Evolutionary conservation across 2,888 invertebrate species (phyloP).

Genomic region (Pristionchus arcanus): DNA sequence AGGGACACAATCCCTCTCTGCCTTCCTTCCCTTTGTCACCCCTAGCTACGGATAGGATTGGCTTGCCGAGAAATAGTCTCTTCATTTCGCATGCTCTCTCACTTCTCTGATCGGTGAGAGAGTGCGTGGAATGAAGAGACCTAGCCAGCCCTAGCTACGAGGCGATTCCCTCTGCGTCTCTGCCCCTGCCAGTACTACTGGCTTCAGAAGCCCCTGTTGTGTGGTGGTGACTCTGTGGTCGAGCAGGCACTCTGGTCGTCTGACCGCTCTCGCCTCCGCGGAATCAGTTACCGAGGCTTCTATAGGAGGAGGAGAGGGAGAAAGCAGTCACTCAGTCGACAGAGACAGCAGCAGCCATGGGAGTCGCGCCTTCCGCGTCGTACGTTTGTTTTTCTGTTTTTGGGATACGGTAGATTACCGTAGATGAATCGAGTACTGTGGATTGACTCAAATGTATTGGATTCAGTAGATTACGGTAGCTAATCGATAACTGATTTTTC

Average conservation of each 20-base stretch:
- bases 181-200: not conserved
- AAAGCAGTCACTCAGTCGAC: not conserved
- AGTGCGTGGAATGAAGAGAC: too few relatives aligned
- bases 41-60: constrained; percentile 20
- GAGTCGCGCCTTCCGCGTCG: constrained; percentile 14
- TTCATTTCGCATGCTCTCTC: too few relatives aligned
- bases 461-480: not conserved
- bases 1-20: not conserved
- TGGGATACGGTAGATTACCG: too few relatives aligned
- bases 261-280: not conserved
- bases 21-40: not conserved
- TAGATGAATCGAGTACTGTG: too few relatives aligned
- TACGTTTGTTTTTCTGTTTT: not conserved
- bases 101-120: too few relatives aligned
- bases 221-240: not conserved
- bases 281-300: constrained; percentile 17
- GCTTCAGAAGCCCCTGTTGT: constrained; percentile 46
- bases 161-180: constrained; percentile 22
- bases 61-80: too few relatives aligned
- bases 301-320: not conserved
- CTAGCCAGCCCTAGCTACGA: constrained; percentile 15
- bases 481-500: not conserved
- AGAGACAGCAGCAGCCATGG: not conserved
- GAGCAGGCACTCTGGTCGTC: constrained; percentile 2
- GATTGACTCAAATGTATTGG: too few relatives aligned